Base-by-base conservation (phyloP, 1,140 invertebrate species). In the Scylla paramamosain region DNA sequence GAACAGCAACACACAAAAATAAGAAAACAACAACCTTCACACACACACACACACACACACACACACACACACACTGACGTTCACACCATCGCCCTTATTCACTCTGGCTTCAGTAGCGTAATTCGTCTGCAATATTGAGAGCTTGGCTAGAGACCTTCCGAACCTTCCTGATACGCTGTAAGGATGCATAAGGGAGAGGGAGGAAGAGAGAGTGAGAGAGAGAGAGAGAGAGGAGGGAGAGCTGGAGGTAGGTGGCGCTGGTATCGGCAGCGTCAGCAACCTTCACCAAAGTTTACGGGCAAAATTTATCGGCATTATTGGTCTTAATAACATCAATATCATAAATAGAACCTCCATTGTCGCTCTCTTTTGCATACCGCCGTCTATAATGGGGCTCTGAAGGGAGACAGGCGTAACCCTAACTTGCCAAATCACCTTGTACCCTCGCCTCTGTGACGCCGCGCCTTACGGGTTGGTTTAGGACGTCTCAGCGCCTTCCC, bases 291-390 rank as follows among this genome's bases (percentile, higher is more conserved):
- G 95, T 95, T 96, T 93, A 96, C 94, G 91, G 67, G 28, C 77
- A 90, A 84, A 95, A 96, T 96, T 96, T 96, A 96, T 95, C 94
- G 94, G 88, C 91, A 95, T 94, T 96, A 96, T 96, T 96, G 95
- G 95, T 96, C 95, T 96, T 96, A 96, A 96, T 96, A 96, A 96
- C 95, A 96, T 96, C 93, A 96, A 96, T 96, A 96, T 96, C 95
- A 96, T 95, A 96, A 96, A 96, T 96, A 95, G 94, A 91, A 92
- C 94, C 94, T 83, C 94, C 93, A 96, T 96, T 96, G 95, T 96
- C 95, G 94, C 95, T 87, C 95, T 96, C 95, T 96, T 96, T 96
- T 96, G 95, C 94, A 96, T 96, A 96, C 95, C 95, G 95, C 94
- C 95, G 95, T 96, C 94, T 93, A 96, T 96, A 96, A 96, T 96